Evolutionary conservation across 2,797 vertebrate species (phyloP).

Genomic region (Neosalanx taihuensis): DNA sequence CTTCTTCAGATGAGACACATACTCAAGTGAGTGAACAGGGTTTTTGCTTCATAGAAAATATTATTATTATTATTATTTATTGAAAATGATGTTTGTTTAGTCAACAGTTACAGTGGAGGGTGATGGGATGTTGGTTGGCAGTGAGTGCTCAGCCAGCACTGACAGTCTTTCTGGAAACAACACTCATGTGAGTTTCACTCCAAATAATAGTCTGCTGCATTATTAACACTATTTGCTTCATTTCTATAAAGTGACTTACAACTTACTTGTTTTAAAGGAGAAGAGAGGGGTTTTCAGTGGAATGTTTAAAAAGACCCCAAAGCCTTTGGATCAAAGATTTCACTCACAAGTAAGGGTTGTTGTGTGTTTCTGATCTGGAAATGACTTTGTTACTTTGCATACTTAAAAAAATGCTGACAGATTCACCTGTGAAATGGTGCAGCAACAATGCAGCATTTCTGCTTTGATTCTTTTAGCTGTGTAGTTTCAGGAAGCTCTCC

Average conservation of each 20-base stretch:
- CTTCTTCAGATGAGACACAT: slow-evolving; percentile 33
- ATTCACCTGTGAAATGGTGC: background rate
- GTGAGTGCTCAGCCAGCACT: slow-evolving; percentile 26
- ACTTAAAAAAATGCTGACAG: too few species aligned
- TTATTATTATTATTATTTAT: too few species aligned
- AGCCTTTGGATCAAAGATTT: slow-evolving; percentile 15
- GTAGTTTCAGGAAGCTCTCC: background rate
- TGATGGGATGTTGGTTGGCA: slow-evolving; percentile 37
- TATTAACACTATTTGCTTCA: background rate
- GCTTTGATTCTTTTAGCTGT: background rate
- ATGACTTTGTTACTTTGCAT: background rate
- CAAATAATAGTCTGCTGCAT: background rate
- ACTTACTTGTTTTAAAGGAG: slow-evolving; percentile 33
- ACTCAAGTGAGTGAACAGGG: slow-evolving; percentile 39
- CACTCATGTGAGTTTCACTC: slow-evolving; percentile 44
- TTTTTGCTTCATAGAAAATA: background rate
- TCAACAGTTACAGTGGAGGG: slow-evolving; percentile 32
- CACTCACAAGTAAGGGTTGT: slow-evolving; percentile 43
- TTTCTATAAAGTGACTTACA: background rate
- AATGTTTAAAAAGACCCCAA: slow-evolving; percentile 49
- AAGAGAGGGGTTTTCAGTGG: slow-evolving; percentile 42
- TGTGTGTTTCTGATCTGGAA: background rate
- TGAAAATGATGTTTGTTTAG: too few species aligned
- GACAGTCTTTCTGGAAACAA: slow-evolving; percentile 37
- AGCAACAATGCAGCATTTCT: background rate